Evolutionary conservation across 2,113 vertebrate species (phyloP), one percentile per base, ranked within the genome.

Genomic region (Origma solitaria): DNA sequence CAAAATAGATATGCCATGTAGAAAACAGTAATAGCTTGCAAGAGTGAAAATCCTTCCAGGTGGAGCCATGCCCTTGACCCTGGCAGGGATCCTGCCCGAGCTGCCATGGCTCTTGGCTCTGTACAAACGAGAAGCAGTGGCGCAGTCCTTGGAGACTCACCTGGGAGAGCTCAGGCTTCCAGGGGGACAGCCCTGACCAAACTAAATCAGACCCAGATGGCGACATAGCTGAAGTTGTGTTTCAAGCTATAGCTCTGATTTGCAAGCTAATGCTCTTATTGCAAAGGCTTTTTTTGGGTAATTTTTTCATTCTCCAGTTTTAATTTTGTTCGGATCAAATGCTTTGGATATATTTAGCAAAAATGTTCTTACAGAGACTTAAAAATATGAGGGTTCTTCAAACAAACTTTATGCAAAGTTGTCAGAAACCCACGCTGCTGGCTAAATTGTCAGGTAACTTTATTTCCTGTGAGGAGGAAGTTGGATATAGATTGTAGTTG

Each of bases 381-480:
- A 90, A 96, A 95, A 90, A 90, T 78, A 51, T 12, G 64, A 93
- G 53, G 40, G 24, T 68, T 94, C 80, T 94, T 96, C 76, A 76
- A 86, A 70, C 37, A 93, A 96, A 90, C 82, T 96, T 92, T 31
- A 37, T 95, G 44, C 61, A 68, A 86, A 94, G 51, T 92, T 94
- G 76, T 90, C 76, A 82, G 72, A 81, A 94, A 45, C 90, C 93
- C 85, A 95, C 85, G 15, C 88, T 88, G 15, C 79, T 86, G 85
- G 79, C 77, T 93, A 76, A 95, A 76, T 76, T 95, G 82, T 95
- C 93, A 94, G 93, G 92, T 96, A 96, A 71, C 72, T 90, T 93
- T 75, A 83, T 95, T 95, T 95, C 90, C 93, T 94, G 50, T 56
- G 82, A 96, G 85, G 79, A 94, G 51, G 82, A 83, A 90, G 71